Conservation (phyloP, 1,140 invertebrate species). For the Teleopsis dalmanni region DNA sequence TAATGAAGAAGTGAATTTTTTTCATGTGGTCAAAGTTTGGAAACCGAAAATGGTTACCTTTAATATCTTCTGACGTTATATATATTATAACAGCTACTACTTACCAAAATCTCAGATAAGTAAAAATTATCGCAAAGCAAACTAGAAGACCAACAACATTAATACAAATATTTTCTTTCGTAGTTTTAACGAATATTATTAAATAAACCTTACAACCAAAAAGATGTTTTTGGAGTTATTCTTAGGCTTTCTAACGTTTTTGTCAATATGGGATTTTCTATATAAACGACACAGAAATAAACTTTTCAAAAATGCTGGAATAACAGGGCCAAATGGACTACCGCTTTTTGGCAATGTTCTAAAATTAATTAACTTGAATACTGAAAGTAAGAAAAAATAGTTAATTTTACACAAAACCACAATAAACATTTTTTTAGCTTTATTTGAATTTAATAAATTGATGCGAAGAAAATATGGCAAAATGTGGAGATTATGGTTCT, state of each 20-base stretch:
- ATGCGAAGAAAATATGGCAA: slow-evolving; percentile 18
- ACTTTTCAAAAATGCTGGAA: slow-evolving; percentile 15
- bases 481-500: slow-evolving; percentile 54
- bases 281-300: slow-evolving; percentile 24
- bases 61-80: too few species aligned
- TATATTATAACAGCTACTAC: too few species aligned
- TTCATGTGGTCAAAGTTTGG: too few species aligned
- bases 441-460: slow-evolving; percentile 12
- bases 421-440: slow-evolving; percentile 12
- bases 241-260: slow-evolving; percentile 14
- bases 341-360: slow-evolving; percentile 23
- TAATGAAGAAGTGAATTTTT: too few species aligned
- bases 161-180: too few species aligned
- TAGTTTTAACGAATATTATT: too few species aligned
- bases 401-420: background rate
- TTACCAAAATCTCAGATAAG: too few species aligned
- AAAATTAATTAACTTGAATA: slow-evolving; percentile 15
- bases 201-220: too few species aligned
- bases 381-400: slow-evolving; percentile 19
- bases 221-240: background rate
- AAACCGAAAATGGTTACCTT: too few species aligned
- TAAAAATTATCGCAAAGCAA: too few species aligned
- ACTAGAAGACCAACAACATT: too few species aligned
- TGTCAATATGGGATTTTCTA: slow-evolving; percentile 25
- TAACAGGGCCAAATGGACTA: slow-evolving; percentile 17